A percentile compares a stretch with the other conserved stretches of the same genome.
phyloP scores from a whole-genome alignment of 2,888 invertebrate species.

The Ophioninae sp. region DNA sequence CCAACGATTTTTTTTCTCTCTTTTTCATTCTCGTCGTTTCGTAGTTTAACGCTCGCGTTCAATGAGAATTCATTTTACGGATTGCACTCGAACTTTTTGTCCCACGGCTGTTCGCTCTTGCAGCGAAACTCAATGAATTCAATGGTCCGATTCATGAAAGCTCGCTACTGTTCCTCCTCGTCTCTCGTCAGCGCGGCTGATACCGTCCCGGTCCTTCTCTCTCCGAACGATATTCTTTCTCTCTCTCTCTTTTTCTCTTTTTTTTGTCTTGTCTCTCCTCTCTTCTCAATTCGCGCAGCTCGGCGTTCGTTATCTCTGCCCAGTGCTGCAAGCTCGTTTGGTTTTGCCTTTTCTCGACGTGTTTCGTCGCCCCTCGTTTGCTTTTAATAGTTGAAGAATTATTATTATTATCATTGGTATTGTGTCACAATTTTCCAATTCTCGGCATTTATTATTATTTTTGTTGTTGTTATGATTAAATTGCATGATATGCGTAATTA shows the following conservation, averaged over 20 bases:
- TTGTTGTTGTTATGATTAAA: too few species aligned
- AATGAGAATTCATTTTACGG: not conserved
- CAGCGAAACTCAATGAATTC: conserved; percentile 56
- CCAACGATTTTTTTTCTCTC: too few species aligned
- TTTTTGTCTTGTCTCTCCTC: too few species aligned
- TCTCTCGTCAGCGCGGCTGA: conserved; percentile 16
- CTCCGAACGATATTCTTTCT: not conserved
- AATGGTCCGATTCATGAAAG: conserved; percentile 55
- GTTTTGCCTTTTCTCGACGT: not conserved
- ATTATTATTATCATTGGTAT: too few species aligned
- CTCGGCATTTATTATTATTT: too few species aligned
- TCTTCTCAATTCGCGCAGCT: not conserved
- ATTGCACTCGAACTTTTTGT: conserved; percentile 4
- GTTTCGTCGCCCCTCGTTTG: too few species aligned
- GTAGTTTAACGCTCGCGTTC: too few species aligned
- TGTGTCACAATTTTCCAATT: too few species aligned
- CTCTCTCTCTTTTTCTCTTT: not conserved
- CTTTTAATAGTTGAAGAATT: too few species aligned
- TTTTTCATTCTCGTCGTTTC: too few species aligned
- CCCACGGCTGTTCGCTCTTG: conserved; percentile 24
- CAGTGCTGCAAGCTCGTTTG: conserved; percentile 1
- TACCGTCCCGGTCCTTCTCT: conserved; percentile 13
- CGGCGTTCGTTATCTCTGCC: not conserved
- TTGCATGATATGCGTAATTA: too few species aligned
- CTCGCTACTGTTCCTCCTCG: conserved; percentile 51